Evolutionary conservation across 2,888 invertebrate species (phyloP).

Genomic region (Pristionchus mayeri): DNA sequence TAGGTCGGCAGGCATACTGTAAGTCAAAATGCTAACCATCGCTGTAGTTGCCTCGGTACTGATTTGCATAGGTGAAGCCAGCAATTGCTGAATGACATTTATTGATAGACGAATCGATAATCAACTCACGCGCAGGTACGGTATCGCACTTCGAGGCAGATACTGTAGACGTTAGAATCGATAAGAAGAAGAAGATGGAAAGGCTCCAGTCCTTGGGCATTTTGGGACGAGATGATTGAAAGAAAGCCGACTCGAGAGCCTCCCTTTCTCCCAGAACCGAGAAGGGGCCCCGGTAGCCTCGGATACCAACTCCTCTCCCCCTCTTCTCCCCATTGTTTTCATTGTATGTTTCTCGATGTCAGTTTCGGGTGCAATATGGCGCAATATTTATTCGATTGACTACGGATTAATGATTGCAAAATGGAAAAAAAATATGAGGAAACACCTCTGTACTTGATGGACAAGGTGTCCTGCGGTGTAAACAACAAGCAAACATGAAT

Average conservation of each 20-base stretch:
- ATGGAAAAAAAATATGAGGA: too few relatives aligned
- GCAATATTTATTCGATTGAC: too few relatives aligned
- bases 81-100: background rate
- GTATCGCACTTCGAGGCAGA: background rate
- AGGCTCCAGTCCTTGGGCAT: background rate
- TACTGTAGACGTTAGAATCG: background rate
- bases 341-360: too few relatives aligned
- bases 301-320: background rate
- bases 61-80: constrained; percentile 10
- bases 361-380: too few relatives aligned
- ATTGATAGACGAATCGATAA: constrained; percentile 6
- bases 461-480: too few relatives aligned
- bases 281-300: background rate
- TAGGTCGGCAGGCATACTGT: background rate
- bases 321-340: too few relatives aligned
- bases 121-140: background rate
- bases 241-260: background rate
- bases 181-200: constrained; percentile 3
- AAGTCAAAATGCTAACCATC: background rate
- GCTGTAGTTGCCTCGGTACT: constrained; percentile 15
- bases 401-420: too few relatives aligned
- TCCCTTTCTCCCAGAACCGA: background rate
- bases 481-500: too few relatives aligned
- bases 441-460: too few relatives aligned
- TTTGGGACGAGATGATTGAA: background rate